phyloP scores from a whole-genome alignment of 2,888 invertebrate species.

The Blomia tropicalis region DNA sequence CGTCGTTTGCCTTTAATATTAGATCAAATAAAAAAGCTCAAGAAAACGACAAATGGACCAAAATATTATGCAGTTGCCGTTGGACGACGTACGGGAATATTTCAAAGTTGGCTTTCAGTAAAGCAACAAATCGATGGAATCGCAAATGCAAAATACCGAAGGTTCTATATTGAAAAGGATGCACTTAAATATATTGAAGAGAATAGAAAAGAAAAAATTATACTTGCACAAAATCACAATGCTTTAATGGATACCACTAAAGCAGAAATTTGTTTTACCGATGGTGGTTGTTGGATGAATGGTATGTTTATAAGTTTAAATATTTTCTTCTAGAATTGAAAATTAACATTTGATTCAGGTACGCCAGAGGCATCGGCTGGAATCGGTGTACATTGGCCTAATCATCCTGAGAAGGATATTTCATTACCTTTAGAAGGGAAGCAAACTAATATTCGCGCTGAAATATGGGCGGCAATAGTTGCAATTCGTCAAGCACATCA shows the following conservation, averaged over 20 bases:
- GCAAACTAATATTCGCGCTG: constrained; percentile 87
- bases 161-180: background rate
- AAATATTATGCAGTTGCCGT: constrained; percentile 12
- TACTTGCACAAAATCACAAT: background rate
- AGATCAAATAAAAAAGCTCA: background rate
- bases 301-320: constrained; percentile 36
- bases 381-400: constrained; percentile 78
- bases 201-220: background rate
- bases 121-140: constrained; percentile 5
- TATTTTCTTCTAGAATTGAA: too few species aligned
- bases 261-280: constrained; percentile 53
- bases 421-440: constrained; percentile 42
- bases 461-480: constrained; percentile 52
- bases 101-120: background rate
- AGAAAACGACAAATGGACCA: background rate
- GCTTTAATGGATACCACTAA: background rate
- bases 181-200: background rate
- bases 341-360: too few species aligned
- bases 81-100: background rate
- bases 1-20: background rate
- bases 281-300: constrained; percentile 77
- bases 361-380: constrained; percentile 57
- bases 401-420: constrained; percentile 43
- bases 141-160: background rate
- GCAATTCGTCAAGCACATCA: constrained; percentile 47